Evolutionary conservation across 2,888 invertebrate species (phyloP), one percentile per base, ranked within the genome.

Genomic region (Aromia moschata): DNA sequence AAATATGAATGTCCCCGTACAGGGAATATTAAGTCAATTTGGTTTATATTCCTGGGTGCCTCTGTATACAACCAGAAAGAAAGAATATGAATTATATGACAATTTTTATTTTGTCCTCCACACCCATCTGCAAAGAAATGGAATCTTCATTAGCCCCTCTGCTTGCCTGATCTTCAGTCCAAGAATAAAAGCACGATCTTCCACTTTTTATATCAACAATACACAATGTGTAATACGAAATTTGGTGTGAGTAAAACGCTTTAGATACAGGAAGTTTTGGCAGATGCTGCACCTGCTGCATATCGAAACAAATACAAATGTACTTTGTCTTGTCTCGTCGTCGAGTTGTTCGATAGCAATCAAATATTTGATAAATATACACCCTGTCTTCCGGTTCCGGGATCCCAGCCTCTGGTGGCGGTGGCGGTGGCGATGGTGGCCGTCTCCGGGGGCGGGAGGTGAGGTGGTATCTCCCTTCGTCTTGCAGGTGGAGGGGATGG

Each of bases 21-120:
- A 14, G 59, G 56, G 59, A 64, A 64, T 17, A 60, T 68, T 30
- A 65, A 47, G 14, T 18, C 53, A 31, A 59, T 40, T 30, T 40
- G 25, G 53, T 70, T 45, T 25, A 71, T 43, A 51, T 58, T 53
- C 51, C 55, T 53, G 33, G 69, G 70, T 16, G 67, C 63, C 57
- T 67, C 55, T 20, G 56, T 63, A 36, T 57, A 56, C 33, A 72
- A 68, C 71, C 70, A 73, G 43, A 63, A 55, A 41, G 69, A 60
- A 44, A 73, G 54, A 41, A 58, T 47, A 51, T 72, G 71, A 31
- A 73, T 47, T 25, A 71, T 18, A 31, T 58, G 54, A 9, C 45
- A 30, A 51, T 59, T 62, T 60, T 62, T 62, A 52, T 62, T 59
- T 37, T 62, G 59, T 2, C 46, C 59, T n/a, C 44, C 59, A 60